Conservation (phyloP, 2,888 invertebrate species). For the Mimas tiliae region DNA sequence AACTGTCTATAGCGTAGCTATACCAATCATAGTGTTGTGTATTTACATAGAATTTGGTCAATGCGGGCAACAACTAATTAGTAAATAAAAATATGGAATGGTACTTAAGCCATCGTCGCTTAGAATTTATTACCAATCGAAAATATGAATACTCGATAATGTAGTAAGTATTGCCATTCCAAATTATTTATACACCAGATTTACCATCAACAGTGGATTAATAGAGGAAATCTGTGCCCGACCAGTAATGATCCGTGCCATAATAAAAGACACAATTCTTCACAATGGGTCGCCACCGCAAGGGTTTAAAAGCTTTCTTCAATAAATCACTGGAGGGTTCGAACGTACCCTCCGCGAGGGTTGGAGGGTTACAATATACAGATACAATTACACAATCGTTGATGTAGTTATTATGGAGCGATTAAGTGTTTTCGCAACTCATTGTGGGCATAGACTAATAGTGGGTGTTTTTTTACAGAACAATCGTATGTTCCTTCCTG, state of each 20-base stretch:
- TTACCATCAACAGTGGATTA: constrained; percentile 55
- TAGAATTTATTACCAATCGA: too few relatives aligned
- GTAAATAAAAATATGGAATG: too few relatives aligned
- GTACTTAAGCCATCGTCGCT: too few relatives aligned
- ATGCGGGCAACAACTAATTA: too few relatives aligned
- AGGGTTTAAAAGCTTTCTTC: constrained; percentile 83
- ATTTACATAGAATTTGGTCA: too few relatives aligned
- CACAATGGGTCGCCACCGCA: constrained; percentile 61
- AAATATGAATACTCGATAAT: too few relatives aligned
- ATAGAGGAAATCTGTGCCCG: constrained; percentile 58
- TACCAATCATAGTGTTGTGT: too few relatives aligned
- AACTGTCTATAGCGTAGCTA: too few relatives aligned
- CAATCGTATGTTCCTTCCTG: too few relatives aligned
- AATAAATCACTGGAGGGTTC: constrained; percentile 71
- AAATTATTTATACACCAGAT: background rate
- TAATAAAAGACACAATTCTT: constrained; percentile 55
- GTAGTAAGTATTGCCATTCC: too few relatives aligned
- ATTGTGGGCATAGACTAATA: too few relatives aligned
- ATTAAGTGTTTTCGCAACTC: constrained; percentile 64
- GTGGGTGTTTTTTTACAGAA: constrained; percentile 10
- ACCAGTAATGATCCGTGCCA: constrained; percentile 63
- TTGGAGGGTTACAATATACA: constrained; percentile 56
- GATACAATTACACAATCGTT: constrained; percentile 72
- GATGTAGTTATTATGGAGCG: constrained; percentile 64
- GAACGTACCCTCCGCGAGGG: constrained; percentile 38